These are phyloP conservation scores for Phrynocephalus versicolor DNA, from an alignment of 2,113 vertebrate species.

Conservation along the genomic window DNA sequence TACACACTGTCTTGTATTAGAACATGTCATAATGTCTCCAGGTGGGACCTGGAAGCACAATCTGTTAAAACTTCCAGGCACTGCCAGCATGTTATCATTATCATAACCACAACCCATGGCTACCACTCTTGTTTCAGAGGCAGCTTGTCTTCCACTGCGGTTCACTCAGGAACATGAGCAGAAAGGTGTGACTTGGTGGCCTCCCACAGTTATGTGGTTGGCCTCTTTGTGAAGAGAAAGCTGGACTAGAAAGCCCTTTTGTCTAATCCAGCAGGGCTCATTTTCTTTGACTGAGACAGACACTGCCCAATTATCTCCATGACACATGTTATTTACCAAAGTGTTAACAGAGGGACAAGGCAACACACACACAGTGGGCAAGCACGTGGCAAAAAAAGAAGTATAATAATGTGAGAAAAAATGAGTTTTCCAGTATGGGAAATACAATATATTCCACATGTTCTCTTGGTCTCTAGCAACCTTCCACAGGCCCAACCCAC, in stretches of 20 bases:
- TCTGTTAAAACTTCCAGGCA: neutral
- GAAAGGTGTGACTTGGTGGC: neutral
- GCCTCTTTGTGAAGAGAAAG: neutral
- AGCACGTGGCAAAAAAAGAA: conserved; percentile 6
- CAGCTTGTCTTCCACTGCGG: neutral
- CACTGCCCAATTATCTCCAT: neutral
- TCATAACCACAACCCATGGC: neutral
- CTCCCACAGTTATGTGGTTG: neutral
- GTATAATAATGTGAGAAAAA: neutral
- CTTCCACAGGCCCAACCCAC: too few species aligned
- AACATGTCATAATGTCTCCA: neutral
- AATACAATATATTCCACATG: neutral
- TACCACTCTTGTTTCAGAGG: neutral
- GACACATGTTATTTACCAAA: conserved; percentile 6
- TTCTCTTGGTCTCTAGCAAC: neutral
- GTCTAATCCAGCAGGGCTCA: neutral
- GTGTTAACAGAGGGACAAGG: neutral
- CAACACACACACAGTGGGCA: neutral
- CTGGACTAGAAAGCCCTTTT: neutral
- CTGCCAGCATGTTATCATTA: neutral
- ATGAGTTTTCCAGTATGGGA: neutral
- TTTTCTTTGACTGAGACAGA: neutral
- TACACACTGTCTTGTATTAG: too few species aligned
- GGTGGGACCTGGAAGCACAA: neutral
- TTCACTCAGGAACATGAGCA: neutral